These are phyloP conservation scores for Spheniscus mendiculus DNA, from an alignment of 2,113 vertebrate species.

Conservation along the genomic window DNA sequence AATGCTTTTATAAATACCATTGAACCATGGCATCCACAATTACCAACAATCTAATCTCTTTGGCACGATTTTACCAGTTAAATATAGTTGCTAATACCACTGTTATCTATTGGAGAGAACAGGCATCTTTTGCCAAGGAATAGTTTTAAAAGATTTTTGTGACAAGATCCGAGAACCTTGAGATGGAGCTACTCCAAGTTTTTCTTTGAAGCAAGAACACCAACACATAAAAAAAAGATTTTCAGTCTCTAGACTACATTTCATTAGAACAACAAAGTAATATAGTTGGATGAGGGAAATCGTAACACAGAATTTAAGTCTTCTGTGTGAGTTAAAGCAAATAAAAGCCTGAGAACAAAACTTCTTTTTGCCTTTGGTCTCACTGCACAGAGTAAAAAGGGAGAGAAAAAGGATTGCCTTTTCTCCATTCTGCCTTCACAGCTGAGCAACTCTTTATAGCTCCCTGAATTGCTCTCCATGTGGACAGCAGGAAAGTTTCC, in stretches of 20 bases:
- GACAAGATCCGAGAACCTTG: neutral
- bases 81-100: neutral
- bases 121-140: neutral
- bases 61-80: neutral
- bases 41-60: neutral
- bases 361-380: neutral
- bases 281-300: neutral
- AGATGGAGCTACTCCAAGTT: neutral
- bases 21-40: neutral
- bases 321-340: neutral
- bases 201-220: neutral
- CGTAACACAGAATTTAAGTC: fast-evolving
- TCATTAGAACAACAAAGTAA: neutral
- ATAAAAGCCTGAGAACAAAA: neutral
- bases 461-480: neutral
- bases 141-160: neutral
- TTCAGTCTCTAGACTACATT: neutral
- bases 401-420: neutral
- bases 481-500: neutral
- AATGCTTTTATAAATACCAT: neutral
- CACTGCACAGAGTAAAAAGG: neutral
- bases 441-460: neutral
- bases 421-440: neutral
- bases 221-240: neutral
- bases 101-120: neutral